These are phyloP conservation scores for Bagarius yarrelli DNA, from an alignment of 2,113 vertebrate species.

Conservation along the genomic window DNA sequence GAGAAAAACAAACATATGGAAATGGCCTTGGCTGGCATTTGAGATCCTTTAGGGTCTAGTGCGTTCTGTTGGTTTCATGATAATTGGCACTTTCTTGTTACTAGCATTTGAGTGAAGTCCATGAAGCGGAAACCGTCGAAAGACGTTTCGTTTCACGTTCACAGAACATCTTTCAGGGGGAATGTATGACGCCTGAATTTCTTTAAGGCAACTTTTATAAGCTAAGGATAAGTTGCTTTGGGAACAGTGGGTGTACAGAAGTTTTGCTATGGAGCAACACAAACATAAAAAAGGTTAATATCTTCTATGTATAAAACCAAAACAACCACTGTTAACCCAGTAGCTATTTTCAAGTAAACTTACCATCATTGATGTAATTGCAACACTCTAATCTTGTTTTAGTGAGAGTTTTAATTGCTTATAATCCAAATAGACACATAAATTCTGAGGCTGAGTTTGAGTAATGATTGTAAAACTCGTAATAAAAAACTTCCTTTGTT, in stretches of 20 bases:
- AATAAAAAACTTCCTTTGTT: neutral
- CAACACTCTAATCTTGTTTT: conserved; percentile 37
- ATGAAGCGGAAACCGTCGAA: neutral
- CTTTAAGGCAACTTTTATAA: conserved; percentile 27
- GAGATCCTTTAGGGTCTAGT: neutral
- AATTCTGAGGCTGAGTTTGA: neutral
- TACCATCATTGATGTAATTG: conserved; percentile 33
- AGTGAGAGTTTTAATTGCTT: conserved; percentile 22
- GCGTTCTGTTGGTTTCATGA: conserved; percentile 25
- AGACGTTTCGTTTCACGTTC: neutral
- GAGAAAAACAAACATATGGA: conserved; percentile 8
- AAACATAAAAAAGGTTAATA: conserved; percentile 9
- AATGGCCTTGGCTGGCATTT: conserved; percentile 2
- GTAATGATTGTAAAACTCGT: conserved; percentile 35
- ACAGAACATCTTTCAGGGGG: neutral
- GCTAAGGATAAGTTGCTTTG: conserved; percentile 14
- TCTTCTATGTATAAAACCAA: neutral
- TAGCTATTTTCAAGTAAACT: conserved; percentile 26
- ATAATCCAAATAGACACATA: conserved; percentile 12
- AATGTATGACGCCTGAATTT: conserved; percentile 26
- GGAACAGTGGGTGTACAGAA: conserved; percentile 29
- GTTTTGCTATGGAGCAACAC: neutral
- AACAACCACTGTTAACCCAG: conserved; percentile 21
- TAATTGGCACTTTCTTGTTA: conserved; percentile 19
- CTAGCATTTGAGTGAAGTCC: conserved; percentile 22